These are phyloP conservation scores for Hypanus sabinus DNA, from an alignment of 2,113 vertebrate genomes.

Conservation along the genomic window DNA sequence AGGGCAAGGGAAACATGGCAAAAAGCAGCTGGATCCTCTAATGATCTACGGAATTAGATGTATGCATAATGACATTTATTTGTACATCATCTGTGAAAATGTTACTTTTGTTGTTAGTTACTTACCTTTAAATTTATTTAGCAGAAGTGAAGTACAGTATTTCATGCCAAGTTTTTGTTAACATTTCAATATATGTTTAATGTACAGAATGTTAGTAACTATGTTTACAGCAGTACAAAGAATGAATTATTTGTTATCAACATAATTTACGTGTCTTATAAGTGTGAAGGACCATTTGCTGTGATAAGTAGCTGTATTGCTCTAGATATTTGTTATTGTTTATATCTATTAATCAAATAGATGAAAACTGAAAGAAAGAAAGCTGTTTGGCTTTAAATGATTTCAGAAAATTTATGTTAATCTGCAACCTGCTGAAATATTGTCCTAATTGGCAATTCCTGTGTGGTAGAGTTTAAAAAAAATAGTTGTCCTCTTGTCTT, in stretches of 20 bases:
- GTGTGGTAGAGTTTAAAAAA: neutral
- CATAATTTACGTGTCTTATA: neutral
- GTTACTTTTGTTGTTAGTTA: slow-evolving; percentile 4
- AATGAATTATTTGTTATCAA: neutral
- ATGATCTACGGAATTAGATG: slow-evolving; percentile 97
- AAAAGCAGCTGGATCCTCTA: slow-evolving; percentile 94
- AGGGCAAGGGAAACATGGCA: slow-evolving; percentile 91
- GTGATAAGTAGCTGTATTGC: neutral
- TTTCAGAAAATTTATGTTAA: neutral
- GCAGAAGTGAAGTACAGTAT: neutral
- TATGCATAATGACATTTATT: slow-evolving; percentile 55
- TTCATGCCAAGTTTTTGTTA: too few species aligned
- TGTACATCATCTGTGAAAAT: neutral
- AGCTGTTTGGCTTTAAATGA: neutral
- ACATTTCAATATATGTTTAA: neutral
- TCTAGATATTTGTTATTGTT: neutral
- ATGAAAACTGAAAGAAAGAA: neutral
- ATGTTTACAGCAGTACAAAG: neutral
- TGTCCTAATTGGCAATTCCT: neutral
- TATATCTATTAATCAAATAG: neutral
- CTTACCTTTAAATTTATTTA: neutral
- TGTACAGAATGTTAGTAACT: neutral
- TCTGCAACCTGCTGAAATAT: neutral
- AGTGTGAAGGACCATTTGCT: neutral
- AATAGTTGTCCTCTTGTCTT: neutral